phyloP scores from a whole-genome alignment of 2,113 vertebrate genomes.

The Thermophis baileyi region DNA sequence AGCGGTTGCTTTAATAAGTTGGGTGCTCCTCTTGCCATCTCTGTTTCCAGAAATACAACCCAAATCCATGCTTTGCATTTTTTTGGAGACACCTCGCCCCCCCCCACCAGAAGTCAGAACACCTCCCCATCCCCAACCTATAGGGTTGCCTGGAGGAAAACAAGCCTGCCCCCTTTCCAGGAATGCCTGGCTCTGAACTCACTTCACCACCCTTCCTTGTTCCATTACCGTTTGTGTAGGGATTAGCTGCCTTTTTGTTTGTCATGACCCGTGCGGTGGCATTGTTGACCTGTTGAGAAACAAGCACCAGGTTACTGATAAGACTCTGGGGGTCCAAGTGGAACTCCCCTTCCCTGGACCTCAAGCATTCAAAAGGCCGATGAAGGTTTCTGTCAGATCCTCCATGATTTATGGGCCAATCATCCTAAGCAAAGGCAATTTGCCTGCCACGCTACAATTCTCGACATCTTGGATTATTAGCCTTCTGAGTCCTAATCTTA shows the following conservation, averaged over 20 bases:
- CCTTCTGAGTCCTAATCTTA: background rate
- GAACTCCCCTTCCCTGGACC: accelerated
- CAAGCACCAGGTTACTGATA: accelerated
- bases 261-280: conserved; percentile 95
- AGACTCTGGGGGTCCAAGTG: background rate
- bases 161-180: background rate
- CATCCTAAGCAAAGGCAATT: accelerated
- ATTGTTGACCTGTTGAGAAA: conserved; percentile 86
- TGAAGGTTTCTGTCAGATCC: background rate
- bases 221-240: conserved; percentile 88
- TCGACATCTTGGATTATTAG: background rate
- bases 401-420: background rate
- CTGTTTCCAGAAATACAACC: background rate
- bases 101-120: background rate
- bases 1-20: background rate
- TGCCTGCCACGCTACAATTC: background rate
- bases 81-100: too few species aligned
- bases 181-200: background rate
- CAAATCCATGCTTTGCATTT: background rate
- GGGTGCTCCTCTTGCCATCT: background rate
- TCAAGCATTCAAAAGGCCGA: background rate
- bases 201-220: accelerated
- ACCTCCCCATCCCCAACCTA: too few species aligned
- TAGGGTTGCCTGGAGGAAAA: background rate
- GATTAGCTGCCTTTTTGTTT: conserved; percentile 92